Base-by-base conservation (phyloP, 2,888 invertebrate species). In the Pterostichus madidus region DNA sequence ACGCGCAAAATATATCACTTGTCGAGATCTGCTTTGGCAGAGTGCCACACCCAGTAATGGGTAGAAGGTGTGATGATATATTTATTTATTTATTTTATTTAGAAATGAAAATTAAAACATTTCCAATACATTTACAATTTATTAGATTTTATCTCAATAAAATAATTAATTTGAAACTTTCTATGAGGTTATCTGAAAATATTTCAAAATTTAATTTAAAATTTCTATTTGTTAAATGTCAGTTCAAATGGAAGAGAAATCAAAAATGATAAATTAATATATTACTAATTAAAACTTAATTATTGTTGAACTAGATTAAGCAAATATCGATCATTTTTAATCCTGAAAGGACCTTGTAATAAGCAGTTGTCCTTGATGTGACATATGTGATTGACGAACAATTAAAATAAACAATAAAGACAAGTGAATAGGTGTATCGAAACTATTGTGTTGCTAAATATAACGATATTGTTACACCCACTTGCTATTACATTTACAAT, bases 361-460 rank as follows among this genome's bases (percentile, higher is more conserved):
- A 8, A 13, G 31, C 35, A n/a, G 5, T 17, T 71, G 68, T 39
- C 68, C 68, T 71, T 71, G 68, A 39, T 71, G 17, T 71, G 68
- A 71, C 68, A 71, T 44, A 39, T 15, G 64, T 71, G 44, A 71
- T 44, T 71, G 68, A 71, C 13, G 44, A 71, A 71, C 68, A 71
- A 71, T 71, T 44, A 71, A 71, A 71, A 44, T 44, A 44, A 39
- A 71, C 39, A 71, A 44, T 44, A 44, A 39, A 71, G 64, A 71
- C 68, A 71, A 44, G 39, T 71, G 68, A 44, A 71, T 71, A 71
- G 68, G 39, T 68, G 44, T 71, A 71, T 10, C 44, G 2, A 71
- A 71, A 71, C 68, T 15, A 46, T 71, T 71, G 68, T 71, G 44
- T 71, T 71, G 39, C 68, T 71, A 71, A 71, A 39, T 64, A 32